phyloP scores from a whole-genome alignment of 2,113 vertebrate species.

The Phrynocephalus versicolor region DNA sequence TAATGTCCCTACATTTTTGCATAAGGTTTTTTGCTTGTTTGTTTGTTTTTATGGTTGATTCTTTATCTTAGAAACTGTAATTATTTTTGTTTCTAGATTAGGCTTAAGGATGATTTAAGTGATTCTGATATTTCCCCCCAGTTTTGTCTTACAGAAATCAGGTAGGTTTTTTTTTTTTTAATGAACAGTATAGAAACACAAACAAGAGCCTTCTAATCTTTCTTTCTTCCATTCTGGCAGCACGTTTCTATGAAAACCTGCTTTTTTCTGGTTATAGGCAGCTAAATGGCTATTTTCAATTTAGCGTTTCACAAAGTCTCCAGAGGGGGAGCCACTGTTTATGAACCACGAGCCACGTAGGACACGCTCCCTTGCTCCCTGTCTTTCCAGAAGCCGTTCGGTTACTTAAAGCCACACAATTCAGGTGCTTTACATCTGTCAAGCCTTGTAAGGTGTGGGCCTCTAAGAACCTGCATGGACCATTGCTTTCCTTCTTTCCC shows the following conservation, averaged over 20 bases:
- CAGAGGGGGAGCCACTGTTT: neutral
- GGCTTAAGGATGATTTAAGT: neutral
- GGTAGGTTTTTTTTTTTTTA: neutral
- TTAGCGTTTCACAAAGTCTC: neutral
- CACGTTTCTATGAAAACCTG: neutral
- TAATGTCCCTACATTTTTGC: no score
- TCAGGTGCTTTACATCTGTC: slow-evolving; percentile 16
- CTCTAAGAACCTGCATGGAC: neutral
- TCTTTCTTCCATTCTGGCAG: neutral
- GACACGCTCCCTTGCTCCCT: neutral
- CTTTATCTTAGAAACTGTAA: neutral
- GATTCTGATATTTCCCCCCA: neutral
- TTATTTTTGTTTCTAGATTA: neutral
- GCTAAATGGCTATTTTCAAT: neutral
- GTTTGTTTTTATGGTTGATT: neutral
- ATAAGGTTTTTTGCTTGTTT: neutral
- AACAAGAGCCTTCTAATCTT: neutral
- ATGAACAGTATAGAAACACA: neutral
- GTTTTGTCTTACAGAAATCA: neutral
- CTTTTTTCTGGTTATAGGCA: no score
- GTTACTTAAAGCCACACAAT: neutral
- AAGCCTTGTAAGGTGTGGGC: slow-evolving; percentile 4
- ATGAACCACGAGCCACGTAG: neutral
- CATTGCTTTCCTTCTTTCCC: neutral
- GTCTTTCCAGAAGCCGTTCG: neutral